Percentiles rank a stretch among this genome's conserved stretches.
These are phyloP conservation scores for Pristiophorus japonicus DNA, from an alignment of 2,113 vertebrate species.

Conservation along the genomic window DNA sequence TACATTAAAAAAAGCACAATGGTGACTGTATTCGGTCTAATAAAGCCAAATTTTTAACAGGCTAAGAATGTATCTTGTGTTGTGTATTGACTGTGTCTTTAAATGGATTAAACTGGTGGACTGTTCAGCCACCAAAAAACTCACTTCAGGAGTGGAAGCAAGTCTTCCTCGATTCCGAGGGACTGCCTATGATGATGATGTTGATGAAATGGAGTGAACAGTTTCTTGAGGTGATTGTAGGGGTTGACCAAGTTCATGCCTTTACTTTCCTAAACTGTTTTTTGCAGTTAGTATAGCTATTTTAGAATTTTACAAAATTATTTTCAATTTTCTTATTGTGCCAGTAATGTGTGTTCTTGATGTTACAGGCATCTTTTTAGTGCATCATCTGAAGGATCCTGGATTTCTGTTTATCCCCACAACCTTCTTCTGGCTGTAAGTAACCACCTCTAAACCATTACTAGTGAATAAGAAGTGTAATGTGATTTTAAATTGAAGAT, in stretches of 20 bases:
- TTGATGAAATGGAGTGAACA: not conserved
- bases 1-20: not conserved
- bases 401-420: too few species aligned
- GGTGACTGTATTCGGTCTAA: not conserved
- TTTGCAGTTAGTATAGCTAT: not conserved
- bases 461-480: too few species aligned
- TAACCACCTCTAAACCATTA: too few species aligned
- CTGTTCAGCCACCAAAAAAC: too few species aligned
- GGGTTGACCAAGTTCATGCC: not conserved
- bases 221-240: too few species aligned
- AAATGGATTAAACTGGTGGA: too few species aligned
- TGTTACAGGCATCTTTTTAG: not conserved
- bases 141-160: too few species aligned
- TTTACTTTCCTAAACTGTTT: not conserved
- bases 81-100: not conserved
- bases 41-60: not conserved
- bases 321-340: not conserved
- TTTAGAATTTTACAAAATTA: not conserved
- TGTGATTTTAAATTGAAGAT: too few species aligned
- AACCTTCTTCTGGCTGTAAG: too few species aligned
- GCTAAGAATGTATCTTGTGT: not conserved
- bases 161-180: too few species aligned
- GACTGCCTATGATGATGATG: too few species aligned
- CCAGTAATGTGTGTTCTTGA: not conserved
- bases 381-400: too few species aligned